Evolutionary conservation across 37 sponge, comb jelly and placozoan species (phyloP).

Genomic region (Aphrocallistes beatrix): DNA sequence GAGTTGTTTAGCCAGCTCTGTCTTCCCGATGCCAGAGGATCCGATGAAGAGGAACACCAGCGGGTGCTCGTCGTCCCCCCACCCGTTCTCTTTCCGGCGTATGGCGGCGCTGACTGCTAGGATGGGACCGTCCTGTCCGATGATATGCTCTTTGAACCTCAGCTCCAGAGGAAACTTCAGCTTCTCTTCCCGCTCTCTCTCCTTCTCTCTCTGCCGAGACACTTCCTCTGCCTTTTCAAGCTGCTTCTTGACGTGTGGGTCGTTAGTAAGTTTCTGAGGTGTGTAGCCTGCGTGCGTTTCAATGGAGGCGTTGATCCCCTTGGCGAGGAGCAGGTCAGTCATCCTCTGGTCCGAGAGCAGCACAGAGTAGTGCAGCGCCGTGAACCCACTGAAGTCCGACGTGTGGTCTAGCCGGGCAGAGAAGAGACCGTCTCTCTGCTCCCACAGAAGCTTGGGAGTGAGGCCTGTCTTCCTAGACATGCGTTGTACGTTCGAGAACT

Average conservation of each 20-base stretch:
- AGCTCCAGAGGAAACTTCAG: conserved; percentile 48
- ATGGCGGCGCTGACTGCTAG: conserved; percentile 39
- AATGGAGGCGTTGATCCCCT: conserved; percentile 21
- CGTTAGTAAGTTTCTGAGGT: background rate
- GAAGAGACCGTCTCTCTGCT: conserved; percentile 53
- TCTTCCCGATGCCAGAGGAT: conserved; percentile 88
- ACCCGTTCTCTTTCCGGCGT: conserved; percentile 64
- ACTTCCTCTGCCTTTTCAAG: background rate
- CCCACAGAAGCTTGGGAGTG: background rate
- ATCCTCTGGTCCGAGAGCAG: conserved; percentile 39
- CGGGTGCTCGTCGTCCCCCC: conserved; percentile 80
- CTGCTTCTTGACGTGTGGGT: background rate
- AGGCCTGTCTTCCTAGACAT: conserved; percentile 33
- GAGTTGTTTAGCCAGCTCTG: conserved; percentile 90
- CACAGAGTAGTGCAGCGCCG: conserved; percentile 86
- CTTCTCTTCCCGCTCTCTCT: conserved; percentile 36
- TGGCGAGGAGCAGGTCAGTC: conserved; percentile 31
- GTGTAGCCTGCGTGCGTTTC: background rate
- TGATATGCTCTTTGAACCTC: conserved; percentile 37
- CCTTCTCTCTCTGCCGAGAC: conserved; percentile 16
- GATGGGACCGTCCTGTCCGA: conserved; percentile 86
- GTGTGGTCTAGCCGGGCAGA: conserved; percentile 33
- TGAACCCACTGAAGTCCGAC: conserved; percentile 67
- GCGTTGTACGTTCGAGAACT: conserved; percentile 46
- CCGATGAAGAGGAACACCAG: conserved; percentile 89